Evolutionary conservation across 2,888 invertebrate genomes (phyloP), one percentile per base, ranked within the genome.

Genomic region (Gari tellinella): DNA sequence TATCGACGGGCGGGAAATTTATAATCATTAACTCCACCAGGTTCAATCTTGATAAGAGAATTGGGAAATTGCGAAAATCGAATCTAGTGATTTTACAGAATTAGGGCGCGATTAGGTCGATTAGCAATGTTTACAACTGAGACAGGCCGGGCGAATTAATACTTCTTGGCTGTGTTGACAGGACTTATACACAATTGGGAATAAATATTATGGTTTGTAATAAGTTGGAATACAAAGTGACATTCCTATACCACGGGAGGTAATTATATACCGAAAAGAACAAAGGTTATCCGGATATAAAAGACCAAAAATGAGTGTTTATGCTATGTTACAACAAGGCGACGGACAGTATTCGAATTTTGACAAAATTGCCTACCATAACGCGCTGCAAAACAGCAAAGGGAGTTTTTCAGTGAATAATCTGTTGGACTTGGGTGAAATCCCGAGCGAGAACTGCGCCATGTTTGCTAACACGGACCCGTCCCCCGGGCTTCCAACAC

Each of bases 321-420:
- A 86, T 68, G 80, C 80, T 17, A 61, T 86, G 65, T 49, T 79
- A 21, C 79, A 68, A 21, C 79, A 79, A 55, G 61, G 56, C 10
- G 83, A 86, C 48, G 83, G 82, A 53, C 85, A 81, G 57, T 87
- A 83, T 76, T 68, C 66, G 17, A 77, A 67, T 70, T 87, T 85
- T 73, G 87, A 87, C 73, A 87, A 85, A 80, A 70, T 86, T 37
- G 84, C 84, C 7, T 86, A 85, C 51, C 85, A 85, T 40, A 82
- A 82, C 61, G 81, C 83, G 17, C 52, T 85, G 43, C 86, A 83
- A 57, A 83, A 85, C 65, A 84, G 70, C 63, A 87, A 87, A 61
- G 85, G 84, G 46, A 87, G 86, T 72, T 88, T 88, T 72, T 84
- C 86, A 26, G 87, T 89, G 17, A 87, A 85, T 57, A 86, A 86